A percentile compares a stretch with the other conserved stretches of the same genome.
Conservation (phyloP, 2,797 vertebrate species). For the Morelia viridis region DNA sequence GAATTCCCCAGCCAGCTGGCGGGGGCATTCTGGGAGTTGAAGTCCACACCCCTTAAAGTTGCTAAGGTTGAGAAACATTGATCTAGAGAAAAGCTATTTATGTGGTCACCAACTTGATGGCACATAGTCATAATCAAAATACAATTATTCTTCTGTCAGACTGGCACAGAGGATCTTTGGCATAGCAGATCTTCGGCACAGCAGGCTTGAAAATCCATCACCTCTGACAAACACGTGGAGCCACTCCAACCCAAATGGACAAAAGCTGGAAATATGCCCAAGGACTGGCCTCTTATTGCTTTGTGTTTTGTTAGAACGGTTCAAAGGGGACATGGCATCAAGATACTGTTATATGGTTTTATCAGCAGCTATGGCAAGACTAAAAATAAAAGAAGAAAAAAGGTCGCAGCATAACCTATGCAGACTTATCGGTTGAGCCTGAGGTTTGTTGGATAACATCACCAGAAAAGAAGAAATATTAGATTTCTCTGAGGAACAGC, state of each 20-base stretch:
- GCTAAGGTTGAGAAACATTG: background rate
- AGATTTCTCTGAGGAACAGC: conserved; percentile 16
- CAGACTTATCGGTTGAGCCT: background rate
- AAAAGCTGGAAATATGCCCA: background rate
- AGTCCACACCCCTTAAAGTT: background rate
- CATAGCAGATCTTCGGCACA: background rate
- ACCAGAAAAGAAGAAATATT: background rate
- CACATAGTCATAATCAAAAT: background rate
- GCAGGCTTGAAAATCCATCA: background rate
- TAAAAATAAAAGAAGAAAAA: background rate
- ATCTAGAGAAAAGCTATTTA: background rate
- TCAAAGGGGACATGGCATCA: background rate
- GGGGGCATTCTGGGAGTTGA: background rate
- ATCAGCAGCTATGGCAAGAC: background rate
- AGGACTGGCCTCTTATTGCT: background rate
- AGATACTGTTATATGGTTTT: background rate
- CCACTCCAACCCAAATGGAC: background rate
- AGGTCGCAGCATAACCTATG: background rate
- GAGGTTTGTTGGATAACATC: background rate
- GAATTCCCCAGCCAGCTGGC: background rate
- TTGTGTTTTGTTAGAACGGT: background rate
- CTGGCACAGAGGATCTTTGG: background rate
- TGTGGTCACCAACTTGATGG: background rate
- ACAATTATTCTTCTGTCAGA: background rate
- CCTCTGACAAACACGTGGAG: background rate